phyloP scores from a whole-genome alignment of 2,797 vertebrate genomes.

The Huso huso region DNA sequence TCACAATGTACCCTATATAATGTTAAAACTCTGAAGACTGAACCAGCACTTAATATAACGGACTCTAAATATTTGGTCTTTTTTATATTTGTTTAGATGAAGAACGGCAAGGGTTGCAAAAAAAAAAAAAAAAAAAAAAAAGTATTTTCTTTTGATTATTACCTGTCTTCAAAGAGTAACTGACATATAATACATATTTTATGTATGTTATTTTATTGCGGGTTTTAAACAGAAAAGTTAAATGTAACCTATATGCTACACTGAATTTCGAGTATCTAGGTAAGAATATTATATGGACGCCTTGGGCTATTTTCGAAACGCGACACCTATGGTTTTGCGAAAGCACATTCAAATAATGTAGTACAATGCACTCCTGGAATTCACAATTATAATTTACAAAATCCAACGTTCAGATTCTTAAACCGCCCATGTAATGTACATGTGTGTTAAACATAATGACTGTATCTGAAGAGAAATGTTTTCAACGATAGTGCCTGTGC shows the following conservation, averaged over 20 bases:
- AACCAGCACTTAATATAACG: too few relatives aligned
- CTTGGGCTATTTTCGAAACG: conserved; percentile 47
- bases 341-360: conserved; percentile 44
- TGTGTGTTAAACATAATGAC: too few relatives aligned
- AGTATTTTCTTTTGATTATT: too few relatives aligned
- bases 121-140: too few relatives aligned
- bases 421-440: neutral
- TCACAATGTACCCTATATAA: too few relatives aligned
- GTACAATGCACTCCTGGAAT: conserved; percentile 7
- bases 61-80: too few relatives aligned
- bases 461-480: too few relatives aligned
- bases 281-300: conserved; percentile 44
- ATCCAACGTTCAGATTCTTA: conserved; percentile 9
- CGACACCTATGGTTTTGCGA: conserved; percentile 42
- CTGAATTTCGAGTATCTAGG: conserved; percentile 39
- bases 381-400: conserved; percentile 16
- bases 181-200: neutral
- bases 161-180: too few relatives aligned
- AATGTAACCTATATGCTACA: conserved; percentile 48
- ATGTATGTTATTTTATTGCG: conserved; percentile 13
- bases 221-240: conserved; percentile 28
- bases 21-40: too few relatives aligned
- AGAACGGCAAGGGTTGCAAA: too few relatives aligned
- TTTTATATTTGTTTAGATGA: too few relatives aligned
- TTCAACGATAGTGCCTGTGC: too few relatives aligned